These are phyloP conservation scores for Tupaia tana DNA, from an alignment of 2,113 vertebrate genomes.

Conservation along the genomic window DNA sequence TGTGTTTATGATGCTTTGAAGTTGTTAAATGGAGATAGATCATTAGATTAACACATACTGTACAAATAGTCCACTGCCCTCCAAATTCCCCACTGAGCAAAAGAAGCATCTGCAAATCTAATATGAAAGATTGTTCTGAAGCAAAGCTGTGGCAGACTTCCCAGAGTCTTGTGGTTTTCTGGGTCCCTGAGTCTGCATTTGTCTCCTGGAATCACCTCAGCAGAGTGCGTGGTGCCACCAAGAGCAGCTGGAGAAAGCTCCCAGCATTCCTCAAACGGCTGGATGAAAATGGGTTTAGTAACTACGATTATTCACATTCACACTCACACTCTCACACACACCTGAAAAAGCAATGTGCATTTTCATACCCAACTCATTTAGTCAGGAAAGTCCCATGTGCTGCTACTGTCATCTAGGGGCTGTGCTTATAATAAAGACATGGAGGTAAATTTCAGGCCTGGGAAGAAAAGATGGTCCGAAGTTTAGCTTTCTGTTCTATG, in stretches of 20 bases:
- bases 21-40: conserved; percentile 56
- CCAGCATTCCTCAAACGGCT: accelerated
- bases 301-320: not conserved
- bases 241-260: not conserved
- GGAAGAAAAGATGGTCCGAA: not conserved
- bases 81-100: not conserved
- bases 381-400: not conserved
- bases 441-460: not conserved
- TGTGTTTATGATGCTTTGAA: conserved; percentile 63
- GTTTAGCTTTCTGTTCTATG: not conserved
- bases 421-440: not conserved
- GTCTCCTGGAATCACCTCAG: conserved; percentile 14
- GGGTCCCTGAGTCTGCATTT: conserved; percentile 6
- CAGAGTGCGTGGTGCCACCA: not conserved
- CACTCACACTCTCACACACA: not conserved
- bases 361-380: not conserved
- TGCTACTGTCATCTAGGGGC: not conserved
- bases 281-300: not conserved
- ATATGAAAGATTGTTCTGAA: conserved; percentile 61
- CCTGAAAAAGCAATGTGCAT: not conserved
- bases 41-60: conserved; percentile 48
- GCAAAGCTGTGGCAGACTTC: conserved; percentile 46
- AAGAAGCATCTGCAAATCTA: conserved; percentile 22
- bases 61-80: not conserved
- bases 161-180: conserved; percentile 33